Evolutionary conservation across 2,888 invertebrate species (phyloP).

Genomic region (Eudemis profundana): DNA sequence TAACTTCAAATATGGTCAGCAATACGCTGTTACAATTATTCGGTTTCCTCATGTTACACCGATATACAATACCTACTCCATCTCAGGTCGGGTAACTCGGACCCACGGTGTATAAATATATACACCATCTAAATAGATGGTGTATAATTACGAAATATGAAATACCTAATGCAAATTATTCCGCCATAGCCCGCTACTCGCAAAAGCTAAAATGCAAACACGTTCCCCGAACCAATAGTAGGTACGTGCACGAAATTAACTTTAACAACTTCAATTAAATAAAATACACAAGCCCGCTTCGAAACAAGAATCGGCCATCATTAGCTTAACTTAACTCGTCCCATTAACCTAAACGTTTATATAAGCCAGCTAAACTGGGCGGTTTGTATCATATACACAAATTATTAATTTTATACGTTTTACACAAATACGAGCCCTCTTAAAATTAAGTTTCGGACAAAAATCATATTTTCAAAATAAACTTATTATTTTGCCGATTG

Average conservation of each 20-base stretch:
- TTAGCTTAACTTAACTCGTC: constrained; percentile 27
- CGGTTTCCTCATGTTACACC: too few species aligned
- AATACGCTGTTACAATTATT: too few species aligned
- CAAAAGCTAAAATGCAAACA: constrained; percentile 3
- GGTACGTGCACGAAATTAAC: constrained; percentile 15
- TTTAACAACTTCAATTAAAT: constrained; percentile 29
- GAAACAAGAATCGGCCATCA: constrained; percentile 32
- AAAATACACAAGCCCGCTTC: constrained; percentile 21
- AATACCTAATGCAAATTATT: constrained; percentile 5
- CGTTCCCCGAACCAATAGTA: constrained; percentile 18
- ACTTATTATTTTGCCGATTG: too few species aligned
- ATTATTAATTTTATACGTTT: background rate
- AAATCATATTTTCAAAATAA: too few species aligned
- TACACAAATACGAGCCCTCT: background rate
- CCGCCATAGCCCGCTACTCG: background rate
- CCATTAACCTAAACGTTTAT: constrained; percentile 26
- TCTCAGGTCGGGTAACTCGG: too few species aligned
- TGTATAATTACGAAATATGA: background rate
- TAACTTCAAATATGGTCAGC: too few species aligned
- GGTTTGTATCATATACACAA: background rate
- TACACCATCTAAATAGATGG: background rate
- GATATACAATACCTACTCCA: too few species aligned
- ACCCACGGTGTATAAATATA: too few species aligned
- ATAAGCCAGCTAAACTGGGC: constrained; percentile 1
- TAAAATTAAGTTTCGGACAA: too few species aligned